Evolutionary conservation across 2,113 vertebrate genomes (phyloP), one percentile per base, ranked within the genome.

Genomic region (Pseudopipra pipra): DNA sequence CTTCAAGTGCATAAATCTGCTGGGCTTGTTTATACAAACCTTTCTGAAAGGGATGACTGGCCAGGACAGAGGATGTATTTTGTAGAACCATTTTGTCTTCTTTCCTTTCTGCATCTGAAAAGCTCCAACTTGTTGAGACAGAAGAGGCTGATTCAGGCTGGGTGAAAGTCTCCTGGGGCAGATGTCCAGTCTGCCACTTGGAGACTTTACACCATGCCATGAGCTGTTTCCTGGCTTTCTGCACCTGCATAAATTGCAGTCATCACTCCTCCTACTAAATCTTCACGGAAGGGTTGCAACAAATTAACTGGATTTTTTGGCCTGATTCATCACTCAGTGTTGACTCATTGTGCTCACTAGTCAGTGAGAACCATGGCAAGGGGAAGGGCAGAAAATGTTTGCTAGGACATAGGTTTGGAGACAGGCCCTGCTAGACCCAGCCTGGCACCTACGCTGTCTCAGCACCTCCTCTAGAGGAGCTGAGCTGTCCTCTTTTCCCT

Each of bases 1-100:
- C 61, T 89, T 65, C 56, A 87, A 90, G 75, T 25, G 46, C 62
- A 90, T 92, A 89, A 96, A 93, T 95, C 87, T 73, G n/a, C 52
- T 59, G 52, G 66, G 22, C 39, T 74, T 91, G 70, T 95, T 89
- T 96, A 78, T 59, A 39, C 43, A 79, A 85, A 87, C 41, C 41
- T 43, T 85, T 88, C 70, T 22, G 68, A 89, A 85, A 58, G 59
- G 72, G 44, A 37, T 0, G n/a, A 86, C 56, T 35, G 49, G 75
- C 65, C 76, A 90, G 61, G 16, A 75, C 47, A 72, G 72, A 75
- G 63, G 41, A 91, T 2, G 4, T 55, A 65, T 70, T 94, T 75
- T 72, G 25, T 52, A 43, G 88, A 95, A 44, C 55, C 87, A 11
- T 52, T 89, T 77, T 87, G n/a, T 77, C 30, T 2, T 77, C 68